Percentiles rank a stretch among this genome's conserved stretches.
phyloP scores from a whole-genome alignment of 1,140 invertebrate genomes.

The Pseudomyrmex concolor region DNA sequence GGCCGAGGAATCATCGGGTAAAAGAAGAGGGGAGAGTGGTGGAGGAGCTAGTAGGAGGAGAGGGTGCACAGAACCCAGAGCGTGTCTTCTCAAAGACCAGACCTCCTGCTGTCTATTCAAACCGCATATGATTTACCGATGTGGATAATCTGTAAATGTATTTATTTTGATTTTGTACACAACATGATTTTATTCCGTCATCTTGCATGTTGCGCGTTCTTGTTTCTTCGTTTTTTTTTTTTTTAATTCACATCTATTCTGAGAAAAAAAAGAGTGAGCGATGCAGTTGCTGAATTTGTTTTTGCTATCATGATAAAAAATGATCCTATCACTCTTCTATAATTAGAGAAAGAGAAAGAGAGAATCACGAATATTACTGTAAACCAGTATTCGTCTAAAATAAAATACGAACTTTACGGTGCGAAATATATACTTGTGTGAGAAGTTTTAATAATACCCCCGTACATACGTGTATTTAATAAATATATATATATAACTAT shows the following conservation, averaged over 20 bases:
- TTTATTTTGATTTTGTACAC: conserved; percentile 84
- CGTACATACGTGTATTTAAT: not conserved
- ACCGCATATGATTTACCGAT: conserved; percentile 82
- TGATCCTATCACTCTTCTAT: conserved; percentile 30
- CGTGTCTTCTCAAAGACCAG: conserved; percentile 68
- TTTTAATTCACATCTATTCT: conserved; percentile 21
- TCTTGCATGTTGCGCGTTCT: conserved; percentile 17
- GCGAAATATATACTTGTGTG: not conserved
- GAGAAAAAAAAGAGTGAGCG: not conserved
- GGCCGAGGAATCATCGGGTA: conserved; percentile 73
- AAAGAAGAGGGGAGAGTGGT: conserved; percentile 62
- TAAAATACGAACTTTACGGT: not conserved
- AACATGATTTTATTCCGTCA: conserved; percentile 76
- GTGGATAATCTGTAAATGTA: conserved; percentile 85
- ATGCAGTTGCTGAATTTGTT: conserved; percentile 50
- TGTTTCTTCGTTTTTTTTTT: conserved; percentile 13
- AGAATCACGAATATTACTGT: too few species aligned
- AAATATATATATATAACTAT: too few species aligned
- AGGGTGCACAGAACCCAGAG: conserved; percentile 44
- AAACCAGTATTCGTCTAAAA: not conserved
- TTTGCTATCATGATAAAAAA: conserved; percentile 69
- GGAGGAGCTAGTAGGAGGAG: conserved; percentile 51
- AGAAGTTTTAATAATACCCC: not conserved
- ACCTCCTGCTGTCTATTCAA: conserved; percentile 84
- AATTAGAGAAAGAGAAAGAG: not conserved